Evolutionary conservation across 2,888 invertebrate species (phyloP).

Genomic region (Andrena camellia): DNA sequence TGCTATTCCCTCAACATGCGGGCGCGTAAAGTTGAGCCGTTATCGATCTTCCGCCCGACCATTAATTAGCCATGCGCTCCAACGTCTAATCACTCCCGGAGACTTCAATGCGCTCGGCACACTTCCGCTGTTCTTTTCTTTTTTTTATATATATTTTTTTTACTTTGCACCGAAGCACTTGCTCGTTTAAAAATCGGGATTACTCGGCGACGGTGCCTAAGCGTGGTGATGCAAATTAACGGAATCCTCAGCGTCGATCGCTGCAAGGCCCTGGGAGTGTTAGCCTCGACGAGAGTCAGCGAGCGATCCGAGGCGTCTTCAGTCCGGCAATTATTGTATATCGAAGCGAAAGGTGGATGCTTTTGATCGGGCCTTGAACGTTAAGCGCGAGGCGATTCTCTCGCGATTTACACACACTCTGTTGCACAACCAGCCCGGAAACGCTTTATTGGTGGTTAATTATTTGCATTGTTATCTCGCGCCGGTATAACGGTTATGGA

Average conservation of each 20-base stretch:
- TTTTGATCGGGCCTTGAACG: slow-evolving; percentile 67
- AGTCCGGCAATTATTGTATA: slow-evolving; percentile 60
- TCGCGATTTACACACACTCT: slow-evolving; percentile 45
- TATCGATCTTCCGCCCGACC: slow-evolving; percentile 8
- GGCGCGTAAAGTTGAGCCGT: neutral
- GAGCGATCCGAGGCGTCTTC: slow-evolving; percentile 32
- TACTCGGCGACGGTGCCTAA: neutral
- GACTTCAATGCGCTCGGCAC: neutral
- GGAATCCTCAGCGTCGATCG: slow-evolving; percentile 16
- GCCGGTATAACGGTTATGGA: slow-evolving; percentile 61
- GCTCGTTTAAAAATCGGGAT: no score
- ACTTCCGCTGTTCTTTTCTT: neutral
- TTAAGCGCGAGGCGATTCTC: slow-evolving; percentile 53
- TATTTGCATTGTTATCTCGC: slow-evolving; percentile 64
- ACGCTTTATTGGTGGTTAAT: slow-evolving; percentile 69
- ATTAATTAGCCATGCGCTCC: neutral
- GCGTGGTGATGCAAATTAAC: neutral
- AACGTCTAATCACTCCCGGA: neutral
- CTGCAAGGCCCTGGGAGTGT: slow-evolving; percentile 18
- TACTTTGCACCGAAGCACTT: neutral
- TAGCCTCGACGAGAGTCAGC: slow-evolving; percentile 17
- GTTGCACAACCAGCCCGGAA: slow-evolving; percentile 70
- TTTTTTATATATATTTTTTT: neutral
- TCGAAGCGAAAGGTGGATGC: slow-evolving; percentile 63
- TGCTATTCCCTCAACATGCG: neutral